A percentile compares a stretch with the other conserved stretches of the same genome.
Conservation (phyloP, 2,113 vertebrate species). For the Ptychochromis oligacanthus region DNA sequence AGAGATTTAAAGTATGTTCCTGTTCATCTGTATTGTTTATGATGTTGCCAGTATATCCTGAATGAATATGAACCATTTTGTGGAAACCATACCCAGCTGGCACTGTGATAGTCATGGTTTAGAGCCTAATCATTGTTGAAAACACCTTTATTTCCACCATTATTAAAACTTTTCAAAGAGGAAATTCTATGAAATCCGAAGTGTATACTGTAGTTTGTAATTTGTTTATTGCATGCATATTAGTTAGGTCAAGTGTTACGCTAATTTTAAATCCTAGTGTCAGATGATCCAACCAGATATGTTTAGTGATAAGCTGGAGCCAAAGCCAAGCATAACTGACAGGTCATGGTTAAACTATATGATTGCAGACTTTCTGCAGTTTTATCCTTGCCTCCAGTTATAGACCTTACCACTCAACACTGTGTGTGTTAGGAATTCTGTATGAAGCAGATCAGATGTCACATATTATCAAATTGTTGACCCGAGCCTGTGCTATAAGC, state of each 20-base stretch:
- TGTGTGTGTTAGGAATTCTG: conserved; percentile 38
- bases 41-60: not conserved
- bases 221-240: conserved; percentile 25
- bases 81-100: not conserved
- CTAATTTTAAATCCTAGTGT: conserved; percentile 45
- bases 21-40: not conserved
- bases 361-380: conserved; percentile 41
- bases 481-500: conserved; percentile 32
- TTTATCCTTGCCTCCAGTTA: conserved; percentile 61
- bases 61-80: not conserved
- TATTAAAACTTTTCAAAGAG: not conserved
- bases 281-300: conserved; percentile 49
- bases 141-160: not conserved
- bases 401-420: conserved; percentile 33
- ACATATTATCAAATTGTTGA: conserved; percentile 56
- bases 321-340: conserved; percentile 56
- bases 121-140: not conserved
- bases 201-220: not conserved
- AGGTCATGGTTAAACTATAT: conserved; percentile 49
- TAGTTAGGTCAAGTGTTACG: conserved; percentile 26
- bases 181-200: not conserved
- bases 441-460: conserved; percentile 53
- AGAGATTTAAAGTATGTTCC: not conserved
- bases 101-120: not conserved
- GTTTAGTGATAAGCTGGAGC: conserved; percentile 57